Conservation (phyloP, 2,888 invertebrate genomes). For the Osmoderma eremita region DNA sequence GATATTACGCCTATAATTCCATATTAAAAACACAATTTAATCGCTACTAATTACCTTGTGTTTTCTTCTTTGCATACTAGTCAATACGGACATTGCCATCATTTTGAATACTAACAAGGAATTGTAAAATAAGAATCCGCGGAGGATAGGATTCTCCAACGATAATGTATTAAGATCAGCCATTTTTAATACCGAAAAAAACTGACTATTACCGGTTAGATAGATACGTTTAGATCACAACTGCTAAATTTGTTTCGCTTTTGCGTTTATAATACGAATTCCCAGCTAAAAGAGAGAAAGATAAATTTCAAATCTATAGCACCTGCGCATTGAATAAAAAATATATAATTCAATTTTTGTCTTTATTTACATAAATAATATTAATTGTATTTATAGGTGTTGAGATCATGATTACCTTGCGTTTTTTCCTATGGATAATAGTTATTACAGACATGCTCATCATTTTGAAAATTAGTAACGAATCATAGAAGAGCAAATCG, state of each 20-base stretch:
- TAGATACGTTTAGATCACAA: too few species aligned
- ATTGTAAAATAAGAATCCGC: constrained; percentile 51
- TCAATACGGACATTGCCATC: constrained; percentile 61
- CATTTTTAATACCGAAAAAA: too few species aligned
- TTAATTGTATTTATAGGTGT: too few species aligned
- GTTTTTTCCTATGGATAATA: constrained; percentile 52
- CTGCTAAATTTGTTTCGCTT: too few species aligned
- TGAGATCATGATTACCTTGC: constrained; percentile 50
- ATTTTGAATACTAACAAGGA: constrained; percentile 61
- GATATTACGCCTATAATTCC: too few species aligned
- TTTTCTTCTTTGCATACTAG: constrained; percentile 52
- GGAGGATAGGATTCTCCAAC: constrained; percentile 48
- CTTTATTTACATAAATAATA: too few species aligned
- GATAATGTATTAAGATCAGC: neutral
- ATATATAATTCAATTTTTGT: too few species aligned
- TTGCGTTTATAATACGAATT: too few species aligned
- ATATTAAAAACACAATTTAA: too few species aligned
- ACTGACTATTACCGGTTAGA: too few species aligned
- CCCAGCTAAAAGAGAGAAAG: too few species aligned
- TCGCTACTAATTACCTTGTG: constrained; percentile 49
- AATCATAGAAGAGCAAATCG: constrained; percentile 52
- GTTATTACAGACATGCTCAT: constrained; percentile 61
- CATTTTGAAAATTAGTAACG: constrained; percentile 61
- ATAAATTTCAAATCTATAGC: too few species aligned
- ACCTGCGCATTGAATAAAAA: neutral